Percentiles rank a stretch among this genome's conserved stretches.
These are phyloP conservation scores for Cololabis saira DNA, from an alignment of 2,113 vertebrate species.

Conservation along the genomic window DNA sequence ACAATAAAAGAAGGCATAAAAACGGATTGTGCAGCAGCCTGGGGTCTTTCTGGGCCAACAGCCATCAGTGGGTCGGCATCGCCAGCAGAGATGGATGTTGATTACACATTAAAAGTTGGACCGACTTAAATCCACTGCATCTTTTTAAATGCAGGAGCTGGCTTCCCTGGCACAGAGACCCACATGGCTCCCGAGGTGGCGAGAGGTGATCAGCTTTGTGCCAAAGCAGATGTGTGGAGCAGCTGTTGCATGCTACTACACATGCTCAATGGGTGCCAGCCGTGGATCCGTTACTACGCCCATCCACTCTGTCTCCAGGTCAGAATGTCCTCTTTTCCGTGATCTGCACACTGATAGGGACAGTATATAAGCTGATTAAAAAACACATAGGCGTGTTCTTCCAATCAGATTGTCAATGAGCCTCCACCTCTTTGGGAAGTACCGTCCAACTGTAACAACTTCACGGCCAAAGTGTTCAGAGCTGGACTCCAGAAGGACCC, in stretches of 20 bases:
- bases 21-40: no score
- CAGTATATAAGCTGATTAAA: neutral
- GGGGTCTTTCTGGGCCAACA: no score
- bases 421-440: constrained; percentile 93
- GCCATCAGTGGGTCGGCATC: no score
- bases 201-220: constrained; percentile 83
- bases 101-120: no score
- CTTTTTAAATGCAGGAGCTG: constrained; percentile 77
- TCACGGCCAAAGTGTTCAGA: constrained; percentile 88
- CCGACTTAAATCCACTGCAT: no score
- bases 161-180: constrained; percentile 91
- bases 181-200: constrained; percentile 97
- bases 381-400: neutral
- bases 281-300: constrained; percentile 91
- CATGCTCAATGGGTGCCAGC: constrained; percentile 93
- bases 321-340: constrained; percentile 16
- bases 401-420: constrained; percentile 89
- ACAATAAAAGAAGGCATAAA: no score
- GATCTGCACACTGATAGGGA: neutral
- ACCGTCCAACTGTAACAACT: constrained; percentile 87
- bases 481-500: constrained; percentile 93
- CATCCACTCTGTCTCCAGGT: constrained; percentile 95
- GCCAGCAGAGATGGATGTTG: no score
- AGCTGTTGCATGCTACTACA: constrained; percentile 96
- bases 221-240: constrained; percentile 96